phyloP scores from a whole-genome alignment of 2,888 invertebrate genomes.

The Aphodius granarius region DNA sequence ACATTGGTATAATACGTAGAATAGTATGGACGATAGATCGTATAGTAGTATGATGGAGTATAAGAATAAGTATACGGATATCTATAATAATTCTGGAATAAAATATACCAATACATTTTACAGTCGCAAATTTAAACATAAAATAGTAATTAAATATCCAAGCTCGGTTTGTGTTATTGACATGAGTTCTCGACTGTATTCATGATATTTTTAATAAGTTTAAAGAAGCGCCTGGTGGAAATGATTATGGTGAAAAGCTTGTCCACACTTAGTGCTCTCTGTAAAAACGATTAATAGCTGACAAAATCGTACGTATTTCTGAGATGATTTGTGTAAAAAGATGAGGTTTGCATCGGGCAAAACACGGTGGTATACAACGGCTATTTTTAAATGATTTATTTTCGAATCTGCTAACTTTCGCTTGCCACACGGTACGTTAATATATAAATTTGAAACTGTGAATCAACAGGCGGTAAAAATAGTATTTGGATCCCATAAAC shows the following conservation, averaged over 20 bases:
- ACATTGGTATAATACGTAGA: conserved; percentile 27
- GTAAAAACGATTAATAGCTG: neutral
- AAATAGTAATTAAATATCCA: neutral
- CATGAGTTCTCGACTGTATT: neutral
- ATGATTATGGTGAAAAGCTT: neutral
- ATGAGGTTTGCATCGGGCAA: neutral
- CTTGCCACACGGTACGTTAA: neutral
- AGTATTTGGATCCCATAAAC: neutral
- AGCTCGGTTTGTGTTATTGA: conserved; percentile 3
- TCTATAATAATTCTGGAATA: conserved; percentile 27
- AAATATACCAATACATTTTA: conserved; percentile 15
- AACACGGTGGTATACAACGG: neutral
- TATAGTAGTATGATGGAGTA: conserved; percentile 30
- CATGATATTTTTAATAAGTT: neutral
- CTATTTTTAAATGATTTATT: neutral
- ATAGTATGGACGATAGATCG: conserved; percentile 28
- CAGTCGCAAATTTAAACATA: neutral
- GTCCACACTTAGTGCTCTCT: neutral
- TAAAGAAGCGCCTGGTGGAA: neutral
- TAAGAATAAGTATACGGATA: conserved; percentile 28
- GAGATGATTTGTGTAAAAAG: neutral
- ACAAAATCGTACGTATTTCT: neutral
- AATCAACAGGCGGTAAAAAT: neutral
- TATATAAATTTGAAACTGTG: neutral
- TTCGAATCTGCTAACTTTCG: neutral